Base-by-base conservation (phyloP, 2,888 invertebrate genomes). In the Auanema sp. region DNA sequence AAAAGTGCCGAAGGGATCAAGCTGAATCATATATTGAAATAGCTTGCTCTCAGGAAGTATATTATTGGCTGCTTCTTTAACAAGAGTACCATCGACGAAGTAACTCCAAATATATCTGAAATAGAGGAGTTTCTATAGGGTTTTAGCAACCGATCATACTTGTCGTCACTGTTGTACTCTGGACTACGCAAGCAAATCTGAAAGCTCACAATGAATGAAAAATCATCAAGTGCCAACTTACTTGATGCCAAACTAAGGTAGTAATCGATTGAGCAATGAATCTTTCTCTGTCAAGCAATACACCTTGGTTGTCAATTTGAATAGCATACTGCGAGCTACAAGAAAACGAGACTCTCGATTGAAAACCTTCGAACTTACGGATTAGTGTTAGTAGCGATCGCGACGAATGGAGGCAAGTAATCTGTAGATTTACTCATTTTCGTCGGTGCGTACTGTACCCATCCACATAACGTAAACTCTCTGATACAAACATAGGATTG, bases 391-490 rank as follows among this genome's bases (percentile, higher is more conserved):
- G 33, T 33, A 5, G 33, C 3, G 3, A 33, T 62, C 25, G 52
- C 55, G 16, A 62, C 42, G 23, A 62, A 62, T 1, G 62, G 50
- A 21, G 62, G 60, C 14, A 60, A 47, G 14, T 18, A 6, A 21
- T 51, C 51, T 12, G 5, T 41, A 21, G 41, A 41, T 51, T 18
- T 59, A 33, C 14, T 33, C 14, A 51, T 24, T 3, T 12, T 18
- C 12, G 53, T 12, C 6, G 62, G 57, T 8, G 56, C 52, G 24
- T 62, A 62, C 25, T 50, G 49, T 21, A 62, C 51, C 62, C 62
- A 62, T 21, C 57, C 56, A 51, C 62, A 62, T 10, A 62, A 51
- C 6, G 57, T 62, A 42, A 62, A 62, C 18, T 62, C 62, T 56
- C 50, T 47, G 41, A 40, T 56, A 52, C 23, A 21, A 12, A 6